Evolutionary conservation across 2,113 vertebrate species (phyloP).

Genomic region (Ginglymostoma cirratum): DNA sequence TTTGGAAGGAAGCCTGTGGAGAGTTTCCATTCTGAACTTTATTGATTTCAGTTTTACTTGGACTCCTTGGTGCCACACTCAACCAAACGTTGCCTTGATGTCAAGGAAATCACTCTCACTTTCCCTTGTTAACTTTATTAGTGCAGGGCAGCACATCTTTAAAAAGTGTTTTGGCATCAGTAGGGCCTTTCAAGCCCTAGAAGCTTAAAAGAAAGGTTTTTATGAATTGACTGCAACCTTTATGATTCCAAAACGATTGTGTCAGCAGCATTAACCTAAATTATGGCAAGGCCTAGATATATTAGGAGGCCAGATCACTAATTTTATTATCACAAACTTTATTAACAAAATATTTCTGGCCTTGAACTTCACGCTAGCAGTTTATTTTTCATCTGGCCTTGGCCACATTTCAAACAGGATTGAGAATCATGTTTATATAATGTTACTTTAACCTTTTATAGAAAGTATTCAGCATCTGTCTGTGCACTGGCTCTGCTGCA

Average conservation of each 20-base stretch:
- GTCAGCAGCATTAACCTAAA: not conserved
- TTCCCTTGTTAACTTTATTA: not conserved
- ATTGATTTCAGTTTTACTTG: not conserved
- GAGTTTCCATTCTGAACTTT: not conserved
- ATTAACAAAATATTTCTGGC: not conserved
- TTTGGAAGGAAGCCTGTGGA: not conserved
- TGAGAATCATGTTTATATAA: not conserved
- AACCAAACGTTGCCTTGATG: not conserved
- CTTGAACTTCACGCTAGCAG: not conserved
- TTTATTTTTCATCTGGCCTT: not conserved
- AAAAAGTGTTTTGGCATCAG: not conserved
- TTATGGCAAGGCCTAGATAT: not conserved
- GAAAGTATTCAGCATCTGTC: not conserved
- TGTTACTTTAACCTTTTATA: conserved; percentile 13
- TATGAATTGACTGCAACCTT: not conserved
- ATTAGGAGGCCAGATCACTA: not conserved
- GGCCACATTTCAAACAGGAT: not conserved
- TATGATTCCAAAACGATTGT: not conserved
- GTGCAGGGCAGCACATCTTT: not conserved
- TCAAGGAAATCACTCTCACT: not conserved
- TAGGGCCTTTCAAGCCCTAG: not conserved
- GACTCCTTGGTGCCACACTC: not conserved
- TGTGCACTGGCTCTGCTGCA: not conserved
- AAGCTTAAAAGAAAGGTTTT: not conserved
- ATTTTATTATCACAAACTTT: not conserved